Conservation (phyloP, 2,888 invertebrate species). For the Metacarcinus magister region DNA sequence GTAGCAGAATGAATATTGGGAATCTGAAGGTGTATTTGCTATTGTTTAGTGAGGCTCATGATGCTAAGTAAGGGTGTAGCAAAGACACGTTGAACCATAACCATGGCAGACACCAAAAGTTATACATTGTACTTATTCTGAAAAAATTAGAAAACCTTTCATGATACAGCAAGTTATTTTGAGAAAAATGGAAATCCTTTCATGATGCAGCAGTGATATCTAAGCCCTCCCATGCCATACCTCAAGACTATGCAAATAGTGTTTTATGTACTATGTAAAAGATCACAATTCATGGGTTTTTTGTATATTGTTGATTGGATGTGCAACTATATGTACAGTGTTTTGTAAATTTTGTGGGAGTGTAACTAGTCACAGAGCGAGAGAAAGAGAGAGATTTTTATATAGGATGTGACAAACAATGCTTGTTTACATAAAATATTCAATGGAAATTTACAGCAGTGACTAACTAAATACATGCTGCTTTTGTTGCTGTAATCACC, state of each 20-base stretch:
- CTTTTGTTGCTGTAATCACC: no score
- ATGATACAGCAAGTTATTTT: not conserved
- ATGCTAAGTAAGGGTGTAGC: not conserved
- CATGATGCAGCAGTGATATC: not conserved
- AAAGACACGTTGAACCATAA: constrained; percentile 44
- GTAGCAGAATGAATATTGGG: not conserved
- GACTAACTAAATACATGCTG: not conserved
- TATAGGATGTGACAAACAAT: not conserved
- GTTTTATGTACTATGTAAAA: not conserved
- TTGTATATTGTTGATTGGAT: not conserved
- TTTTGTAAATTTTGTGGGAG: not conserved
- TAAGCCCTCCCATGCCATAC: constrained; percentile 13
- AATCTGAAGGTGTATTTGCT: not conserved
- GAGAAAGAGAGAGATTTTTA: not conserved
- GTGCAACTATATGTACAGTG: not conserved
- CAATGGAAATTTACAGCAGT: not conserved
- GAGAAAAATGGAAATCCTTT: no score
- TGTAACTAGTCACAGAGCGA: constrained; percentile 3
- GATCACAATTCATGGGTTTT: not conserved
- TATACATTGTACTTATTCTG: constrained; percentile 43
- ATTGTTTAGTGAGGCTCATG: not conserved
- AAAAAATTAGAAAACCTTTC: not conserved
- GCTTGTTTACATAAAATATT: not conserved
- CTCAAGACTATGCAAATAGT: constrained; percentile 32
- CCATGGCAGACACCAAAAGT: constrained; percentile 54